Conservation (phyloP, 2,113 vertebrate species). For the Cebidichthys violaceus region DNA sequence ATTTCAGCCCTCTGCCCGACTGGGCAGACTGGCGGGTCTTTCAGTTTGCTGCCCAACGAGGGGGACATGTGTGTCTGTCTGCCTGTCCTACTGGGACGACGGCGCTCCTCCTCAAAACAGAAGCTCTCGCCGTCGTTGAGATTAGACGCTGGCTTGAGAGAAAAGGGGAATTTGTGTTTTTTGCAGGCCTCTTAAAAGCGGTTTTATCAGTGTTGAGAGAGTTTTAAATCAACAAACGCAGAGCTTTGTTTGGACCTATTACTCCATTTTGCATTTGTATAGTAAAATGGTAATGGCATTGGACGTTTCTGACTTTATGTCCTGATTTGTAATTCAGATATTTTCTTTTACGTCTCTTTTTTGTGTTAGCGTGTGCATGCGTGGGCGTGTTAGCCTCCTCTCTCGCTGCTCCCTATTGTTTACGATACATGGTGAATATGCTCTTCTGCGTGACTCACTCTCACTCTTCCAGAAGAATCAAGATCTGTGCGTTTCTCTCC, state of each 20-base stretch:
- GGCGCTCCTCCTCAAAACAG: slow-evolving; percentile 22
- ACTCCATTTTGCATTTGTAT: background rate
- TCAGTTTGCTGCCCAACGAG: slow-evolving; percentile 15
- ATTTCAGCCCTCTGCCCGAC: slow-evolving; percentile 10
- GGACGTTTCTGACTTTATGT: slow-evolving; percentile 22
- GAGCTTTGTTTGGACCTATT: slow-evolving; percentile 1
- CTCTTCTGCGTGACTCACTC: slow-evolving; percentile 72
- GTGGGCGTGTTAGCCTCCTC: slow-evolving; percentile 30
- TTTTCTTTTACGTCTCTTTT: background rate
- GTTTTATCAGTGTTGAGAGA: slow-evolving; percentile 12
- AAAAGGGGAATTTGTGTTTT: background rate
- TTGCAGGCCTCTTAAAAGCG: background rate
- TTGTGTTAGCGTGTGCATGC: background rate
- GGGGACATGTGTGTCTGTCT: slow-evolving; percentile 23
- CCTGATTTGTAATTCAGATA: slow-evolving; percentile 5
- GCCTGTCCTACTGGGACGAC: slow-evolving; percentile 11
- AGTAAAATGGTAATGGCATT: background rate
- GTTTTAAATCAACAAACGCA: slow-evolving; percentile 1
- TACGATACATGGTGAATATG: slow-evolving; percentile 70
- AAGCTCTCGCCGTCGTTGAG: slow-evolving; percentile 24
- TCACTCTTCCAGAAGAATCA: slow-evolving; percentile 64
- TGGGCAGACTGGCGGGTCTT: background rate
- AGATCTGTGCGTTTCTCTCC: slow-evolving; percentile 64
- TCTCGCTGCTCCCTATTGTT: slow-evolving; percentile 59
- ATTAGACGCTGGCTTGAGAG: slow-evolving; percentile 25